Evolutionary conservation across 2,113 vertebrate genomes (phyloP).

Genomic region (Apodemus sylvaticus): DNA sequence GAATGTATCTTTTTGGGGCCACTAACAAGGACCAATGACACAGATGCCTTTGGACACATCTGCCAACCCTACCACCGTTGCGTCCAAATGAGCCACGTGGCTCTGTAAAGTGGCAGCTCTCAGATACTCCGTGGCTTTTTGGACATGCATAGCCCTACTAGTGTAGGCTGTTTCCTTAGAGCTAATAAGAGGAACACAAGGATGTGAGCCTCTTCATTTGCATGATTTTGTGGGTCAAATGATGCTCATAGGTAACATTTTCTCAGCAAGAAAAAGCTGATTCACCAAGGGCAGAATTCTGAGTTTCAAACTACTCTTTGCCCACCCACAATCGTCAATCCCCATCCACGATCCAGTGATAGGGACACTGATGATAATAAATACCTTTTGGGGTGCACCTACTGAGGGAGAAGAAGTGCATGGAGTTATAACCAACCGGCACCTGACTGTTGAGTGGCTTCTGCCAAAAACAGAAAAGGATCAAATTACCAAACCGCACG

Average conservation of each 20-base stretch:
- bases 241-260: background rate
- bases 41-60: background rate
- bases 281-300: constrained; percentile 7
- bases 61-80: background rate
- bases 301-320: background rate
- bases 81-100: background rate
- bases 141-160: too few species aligned
- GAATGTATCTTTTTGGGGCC: background rate
- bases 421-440: background rate
- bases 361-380: background rate
- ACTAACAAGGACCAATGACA: background rate
- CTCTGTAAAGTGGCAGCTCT: background rate
- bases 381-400: background rate
- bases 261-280: background rate
- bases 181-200: background rate
- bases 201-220: background rate
- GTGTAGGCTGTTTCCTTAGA: too few species aligned
- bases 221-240: background rate
- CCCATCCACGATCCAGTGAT: background rate
- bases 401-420: background rate
- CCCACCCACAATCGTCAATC: background rate
- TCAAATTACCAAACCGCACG: background rate
- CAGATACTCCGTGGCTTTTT: background rate
- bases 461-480: background rate
- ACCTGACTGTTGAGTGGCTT: background rate